phyloP scores from a whole-genome alignment of 2,113 vertebrate species.

The Sprattus sprattus region DNA sequence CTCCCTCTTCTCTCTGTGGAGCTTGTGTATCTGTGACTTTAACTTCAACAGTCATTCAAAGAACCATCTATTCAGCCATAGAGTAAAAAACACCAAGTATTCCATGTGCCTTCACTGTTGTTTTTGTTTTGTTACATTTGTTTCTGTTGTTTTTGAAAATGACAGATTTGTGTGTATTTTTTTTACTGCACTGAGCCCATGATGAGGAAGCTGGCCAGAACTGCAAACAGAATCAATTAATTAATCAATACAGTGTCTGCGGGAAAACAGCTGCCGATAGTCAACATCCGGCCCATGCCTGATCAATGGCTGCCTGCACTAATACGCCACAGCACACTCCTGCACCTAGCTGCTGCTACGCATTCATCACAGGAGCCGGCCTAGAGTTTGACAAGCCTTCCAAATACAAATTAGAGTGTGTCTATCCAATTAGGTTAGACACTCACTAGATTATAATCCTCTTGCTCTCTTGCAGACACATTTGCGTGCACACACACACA shows the following conservation, averaged over 20 bases:
- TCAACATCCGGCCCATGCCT: background rate
- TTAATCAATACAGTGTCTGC: background rate
- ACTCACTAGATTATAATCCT: background rate
- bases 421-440: background rate
- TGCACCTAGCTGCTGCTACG: background rate
- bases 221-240: background rate
- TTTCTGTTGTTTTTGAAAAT: background rate
- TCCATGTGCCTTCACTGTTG: background rate
- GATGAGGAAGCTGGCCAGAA: background rate
- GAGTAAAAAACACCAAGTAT: background rate
- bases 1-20: background rate
- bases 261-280: background rate
- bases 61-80: background rate
- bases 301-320: background rate
- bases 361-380: background rate
- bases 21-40: background rate
- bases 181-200: background rate
- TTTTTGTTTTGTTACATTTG: background rate
- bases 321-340: background rate
- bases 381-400: background rate
- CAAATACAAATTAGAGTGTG: constrained; percentile 2
- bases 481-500: background rate
- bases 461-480: constrained; percentile 3
- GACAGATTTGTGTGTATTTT: background rate
- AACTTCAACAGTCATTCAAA: background rate